Conservation (phyloP, 2,797 vertebrate genomes). For the Sebastes kiyomatsui region DNA sequence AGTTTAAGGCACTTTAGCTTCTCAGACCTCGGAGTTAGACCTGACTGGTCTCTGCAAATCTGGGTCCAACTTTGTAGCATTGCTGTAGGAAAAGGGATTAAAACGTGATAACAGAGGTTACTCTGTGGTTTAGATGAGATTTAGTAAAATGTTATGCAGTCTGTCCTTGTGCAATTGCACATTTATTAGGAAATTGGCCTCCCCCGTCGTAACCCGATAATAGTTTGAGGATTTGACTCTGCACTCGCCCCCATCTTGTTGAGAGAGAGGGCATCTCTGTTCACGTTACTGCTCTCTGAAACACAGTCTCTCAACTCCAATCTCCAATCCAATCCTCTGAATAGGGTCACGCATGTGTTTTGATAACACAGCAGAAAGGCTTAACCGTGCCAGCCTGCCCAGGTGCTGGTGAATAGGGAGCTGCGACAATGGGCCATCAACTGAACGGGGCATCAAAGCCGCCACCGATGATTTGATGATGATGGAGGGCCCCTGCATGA, state of each 20-base stretch:
- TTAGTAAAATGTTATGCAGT: background rate
- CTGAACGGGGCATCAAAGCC: constrained; percentile 71
- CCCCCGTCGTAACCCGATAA: background rate
- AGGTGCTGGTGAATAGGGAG: constrained; percentile 66
- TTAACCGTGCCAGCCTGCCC: constrained; percentile 44
- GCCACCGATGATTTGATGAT: constrained; percentile 60
- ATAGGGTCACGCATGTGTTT: constrained; percentile 57
- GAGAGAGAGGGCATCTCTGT: constrained; percentile 1
- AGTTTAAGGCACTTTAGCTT: background rate
- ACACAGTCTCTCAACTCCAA: constrained; percentile 23
- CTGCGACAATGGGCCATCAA: constrained; percentile 65
- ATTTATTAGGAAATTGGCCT: background rate
- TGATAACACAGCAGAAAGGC: constrained; percentile 53
- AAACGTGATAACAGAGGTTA: background rate
- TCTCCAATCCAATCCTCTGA: constrained; percentile 21
- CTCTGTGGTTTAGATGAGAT: background rate
- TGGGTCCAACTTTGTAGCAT: background rate
- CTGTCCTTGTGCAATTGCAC: background rate
- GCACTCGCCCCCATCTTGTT: background rate
- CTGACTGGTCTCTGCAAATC: background rate
- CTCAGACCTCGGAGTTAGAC: no score
- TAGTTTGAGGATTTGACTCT: background rate
- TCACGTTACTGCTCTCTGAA: constrained; percentile 20
- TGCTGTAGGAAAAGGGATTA: background rate
- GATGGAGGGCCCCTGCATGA: constrained; percentile 65